Conservation (phyloP, 23 tunicate species). For the Ciona savignyi region DNA sequence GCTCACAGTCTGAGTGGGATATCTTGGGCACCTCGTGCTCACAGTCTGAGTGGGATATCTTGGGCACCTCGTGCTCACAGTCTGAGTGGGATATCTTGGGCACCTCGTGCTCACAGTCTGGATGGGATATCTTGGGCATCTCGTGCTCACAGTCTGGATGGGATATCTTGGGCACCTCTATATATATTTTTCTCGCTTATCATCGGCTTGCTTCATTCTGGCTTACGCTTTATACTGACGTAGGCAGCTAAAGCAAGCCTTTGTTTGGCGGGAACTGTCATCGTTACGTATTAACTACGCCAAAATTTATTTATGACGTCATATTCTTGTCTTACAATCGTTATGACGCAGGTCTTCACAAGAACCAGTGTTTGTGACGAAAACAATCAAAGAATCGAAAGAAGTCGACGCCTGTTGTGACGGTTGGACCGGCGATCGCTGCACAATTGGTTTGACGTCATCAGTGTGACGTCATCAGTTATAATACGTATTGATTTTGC, state of each 20-base stretch:
- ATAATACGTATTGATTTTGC: no score
- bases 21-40: no score
- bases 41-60: no score
- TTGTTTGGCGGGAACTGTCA: constrained; percentile 3
- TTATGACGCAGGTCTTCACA: constrained; percentile 10
- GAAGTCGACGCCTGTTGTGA: constrained; percentile 56
- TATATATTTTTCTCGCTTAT: no score
- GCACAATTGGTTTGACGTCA: constrained; percentile 37
- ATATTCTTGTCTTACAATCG: not conserved
- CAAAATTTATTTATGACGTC: not conserved
- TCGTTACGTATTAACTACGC: not conserved
- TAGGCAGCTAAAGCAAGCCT: constrained; percentile 99
- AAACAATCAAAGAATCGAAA: constrained; percentile 13
- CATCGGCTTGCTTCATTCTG: constrained; percentile 63
- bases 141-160: no score
- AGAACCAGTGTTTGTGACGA: constrained; percentile 17
- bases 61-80: no score
- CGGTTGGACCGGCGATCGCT: constrained; percentile 65
- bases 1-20: no score
- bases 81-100: no score
- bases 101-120: no score
- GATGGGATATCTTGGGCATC: no score
- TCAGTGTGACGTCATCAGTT: not conserved
- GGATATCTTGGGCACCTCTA: no score
- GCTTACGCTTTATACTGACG: constrained; percentile 23